Evolutionary conservation across 1,140 invertebrate genomes (phyloP).

Genomic region (Leptoteleia sp.): DNA sequence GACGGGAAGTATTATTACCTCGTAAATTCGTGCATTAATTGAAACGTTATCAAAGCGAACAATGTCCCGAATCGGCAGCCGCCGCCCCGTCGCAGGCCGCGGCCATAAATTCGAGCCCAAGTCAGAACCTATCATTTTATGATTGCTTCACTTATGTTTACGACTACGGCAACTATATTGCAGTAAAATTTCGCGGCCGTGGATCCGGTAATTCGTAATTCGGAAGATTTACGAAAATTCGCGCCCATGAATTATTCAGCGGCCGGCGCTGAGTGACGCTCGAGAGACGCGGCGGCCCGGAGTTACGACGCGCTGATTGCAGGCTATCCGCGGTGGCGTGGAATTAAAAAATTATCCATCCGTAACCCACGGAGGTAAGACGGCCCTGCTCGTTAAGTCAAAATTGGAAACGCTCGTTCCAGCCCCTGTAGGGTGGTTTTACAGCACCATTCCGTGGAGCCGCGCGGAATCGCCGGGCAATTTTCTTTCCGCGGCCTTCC

Average conservation of each 20-base stretch:
- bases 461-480: too few species aligned
- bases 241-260: constrained; percentile 45
- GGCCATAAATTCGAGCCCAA: constrained; percentile 31
- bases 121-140: constrained; percentile 49
- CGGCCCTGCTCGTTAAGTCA: constrained; percentile 50
- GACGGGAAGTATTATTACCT: constrained; percentile 21
- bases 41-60: constrained; percentile 34
- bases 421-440: constrained; percentile 54
- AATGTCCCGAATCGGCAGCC: constrained; percentile 25
- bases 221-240: constrained; percentile 44
- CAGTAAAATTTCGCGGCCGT: constrained; percentile 45
- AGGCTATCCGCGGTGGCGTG: constrained; percentile 41
- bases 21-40: constrained; percentile 43
- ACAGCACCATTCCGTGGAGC: constrained; percentile 53
- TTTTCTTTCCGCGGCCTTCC: constrained; percentile 73
- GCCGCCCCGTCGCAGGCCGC: background rate
- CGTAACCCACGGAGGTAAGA: constrained; percentile 30
- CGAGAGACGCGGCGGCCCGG: background rate
- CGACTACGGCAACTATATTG: constrained; percentile 30
- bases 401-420: constrained; percentile 55
- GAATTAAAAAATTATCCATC: constrained; percentile 65
- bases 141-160: constrained; percentile 56
- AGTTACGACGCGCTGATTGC: constrained; percentile 62
- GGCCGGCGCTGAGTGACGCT: background rate
- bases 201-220: constrained; percentile 46